These are phyloP conservation scores for Eulemur coronatus DNA, from an alignment of 2,797 vertebrate species.

Conservation along the genomic window DNA sequence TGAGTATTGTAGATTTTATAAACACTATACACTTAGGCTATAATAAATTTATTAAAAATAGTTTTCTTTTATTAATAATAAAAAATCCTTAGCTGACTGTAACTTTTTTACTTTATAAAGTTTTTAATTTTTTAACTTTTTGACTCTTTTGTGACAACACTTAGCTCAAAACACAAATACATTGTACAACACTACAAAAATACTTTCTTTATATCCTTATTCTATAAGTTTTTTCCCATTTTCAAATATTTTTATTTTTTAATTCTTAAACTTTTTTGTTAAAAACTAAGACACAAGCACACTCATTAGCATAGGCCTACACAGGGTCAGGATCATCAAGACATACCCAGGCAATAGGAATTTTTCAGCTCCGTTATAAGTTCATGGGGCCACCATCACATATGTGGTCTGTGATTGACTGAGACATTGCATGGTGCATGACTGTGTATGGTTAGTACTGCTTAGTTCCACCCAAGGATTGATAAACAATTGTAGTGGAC, in stretches of 20 bases:
- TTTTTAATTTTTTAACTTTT: background rate
- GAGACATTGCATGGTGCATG: background rate
- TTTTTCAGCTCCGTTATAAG: background rate
- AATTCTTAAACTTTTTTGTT: background rate
- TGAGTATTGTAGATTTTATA: background rate
- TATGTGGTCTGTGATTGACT: background rate
- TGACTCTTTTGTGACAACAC: background rate
- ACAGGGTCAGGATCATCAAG: background rate
- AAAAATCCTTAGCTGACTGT: background rate
- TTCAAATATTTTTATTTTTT: background rate
- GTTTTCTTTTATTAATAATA: no score
- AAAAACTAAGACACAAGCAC: background rate
- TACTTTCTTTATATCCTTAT: background rate
- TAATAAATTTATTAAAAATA: background rate
- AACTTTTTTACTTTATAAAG: background rate
- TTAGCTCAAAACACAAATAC: background rate
- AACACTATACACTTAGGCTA: background rate
- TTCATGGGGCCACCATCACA: background rate
- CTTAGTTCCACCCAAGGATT: background rate
- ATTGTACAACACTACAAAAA: background rate
- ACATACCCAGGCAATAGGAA: background rate
- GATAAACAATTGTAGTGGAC: background rate
- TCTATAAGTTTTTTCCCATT: background rate
- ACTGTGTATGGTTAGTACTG: background rate
- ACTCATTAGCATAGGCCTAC: background rate